Evolutionary conservation across 2,888 invertebrate genomes (phyloP).

Genomic region (Eulithis testata): DNA sequence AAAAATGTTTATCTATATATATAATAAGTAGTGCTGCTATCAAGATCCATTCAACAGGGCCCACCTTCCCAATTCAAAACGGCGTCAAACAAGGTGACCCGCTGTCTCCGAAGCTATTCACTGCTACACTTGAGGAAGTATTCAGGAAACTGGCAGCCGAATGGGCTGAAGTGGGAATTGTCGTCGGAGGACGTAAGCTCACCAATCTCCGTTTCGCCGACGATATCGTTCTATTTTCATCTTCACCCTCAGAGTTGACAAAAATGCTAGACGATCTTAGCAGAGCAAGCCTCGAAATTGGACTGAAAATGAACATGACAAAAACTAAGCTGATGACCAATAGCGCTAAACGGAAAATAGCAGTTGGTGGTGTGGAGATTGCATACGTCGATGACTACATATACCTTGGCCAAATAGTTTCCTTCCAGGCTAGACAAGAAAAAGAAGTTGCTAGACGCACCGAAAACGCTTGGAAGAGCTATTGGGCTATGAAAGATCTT

Average conservation of each 20-base stretch:
- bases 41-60: background rate
- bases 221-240: background rate
- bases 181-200: background rate
- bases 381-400: background rate
- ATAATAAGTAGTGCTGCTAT: background rate
- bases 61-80: background rate
- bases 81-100: slow-evolving; percentile 10
- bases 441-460: background rate
- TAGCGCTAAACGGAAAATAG: background rate
- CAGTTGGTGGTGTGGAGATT: background rate
- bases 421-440: background rate
- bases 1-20: too few relatives aligned
- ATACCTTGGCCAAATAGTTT: background rate
- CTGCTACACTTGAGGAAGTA: background rate
- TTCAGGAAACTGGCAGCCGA: background rate
- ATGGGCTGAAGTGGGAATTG: background rate
- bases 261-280: background rate
- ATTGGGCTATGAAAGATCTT: slow-evolving; percentile 1
- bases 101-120: slow-evolving; percentile 1
- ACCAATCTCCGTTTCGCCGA: slow-evolving; percentile 9
- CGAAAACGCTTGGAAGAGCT: background rate
- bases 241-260: background rate
- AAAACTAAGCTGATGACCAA: slow-evolving; percentile 4
- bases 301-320: background rate
- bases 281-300: background rate